phyloP scores from a whole-genome alignment of 1,140 invertebrate species.

The Dermatophagoides farinae region DNA sequence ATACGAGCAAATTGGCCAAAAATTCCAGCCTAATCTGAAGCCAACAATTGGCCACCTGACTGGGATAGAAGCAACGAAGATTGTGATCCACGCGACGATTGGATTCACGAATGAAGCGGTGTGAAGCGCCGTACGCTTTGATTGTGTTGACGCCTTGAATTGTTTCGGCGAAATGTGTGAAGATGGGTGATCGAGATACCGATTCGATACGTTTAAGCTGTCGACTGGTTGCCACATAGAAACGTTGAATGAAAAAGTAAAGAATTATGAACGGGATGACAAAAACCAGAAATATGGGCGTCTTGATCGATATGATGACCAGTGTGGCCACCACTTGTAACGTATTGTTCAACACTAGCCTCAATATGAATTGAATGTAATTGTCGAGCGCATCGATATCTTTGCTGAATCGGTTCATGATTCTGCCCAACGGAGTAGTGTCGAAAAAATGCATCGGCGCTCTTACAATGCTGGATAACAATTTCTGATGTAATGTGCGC shows the following conservation, averaged over 20 bases:
- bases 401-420: constrained; percentile 35
- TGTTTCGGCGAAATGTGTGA: constrained; percentile 91
- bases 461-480: constrained; percentile 17
- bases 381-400: constrained; percentile 8
- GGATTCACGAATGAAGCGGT: constrained; percentile 23
- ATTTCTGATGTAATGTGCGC: constrained; percentile 9
- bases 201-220: constrained; percentile 90
- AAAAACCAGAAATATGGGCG: constrained; percentile 23
- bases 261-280: constrained; percentile 25
- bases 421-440: constrained; percentile 21
- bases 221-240: constrained; percentile 78
- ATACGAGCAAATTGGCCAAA: constrained; percentile 39
- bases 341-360: constrained; percentile 20
- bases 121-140: constrained; percentile 27
- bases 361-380: background rate
- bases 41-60: constrained; percentile 26
- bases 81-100: constrained; percentile 33
- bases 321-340: constrained; percentile 24
- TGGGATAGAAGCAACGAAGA: constrained; percentile 29
- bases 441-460: constrained; percentile 24
- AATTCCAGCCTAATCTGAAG: constrained; percentile 32
- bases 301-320: constrained; percentile 24
- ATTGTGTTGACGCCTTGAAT: constrained; percentile 40
- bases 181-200: constrained; percentile 87
- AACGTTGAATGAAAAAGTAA: constrained; percentile 42